Evolutionary conservation across 2,888 invertebrate genomes (phyloP), one percentile per base, ranked within the genome.

Genomic region (Ornithoptera alexandrae): DNA sequence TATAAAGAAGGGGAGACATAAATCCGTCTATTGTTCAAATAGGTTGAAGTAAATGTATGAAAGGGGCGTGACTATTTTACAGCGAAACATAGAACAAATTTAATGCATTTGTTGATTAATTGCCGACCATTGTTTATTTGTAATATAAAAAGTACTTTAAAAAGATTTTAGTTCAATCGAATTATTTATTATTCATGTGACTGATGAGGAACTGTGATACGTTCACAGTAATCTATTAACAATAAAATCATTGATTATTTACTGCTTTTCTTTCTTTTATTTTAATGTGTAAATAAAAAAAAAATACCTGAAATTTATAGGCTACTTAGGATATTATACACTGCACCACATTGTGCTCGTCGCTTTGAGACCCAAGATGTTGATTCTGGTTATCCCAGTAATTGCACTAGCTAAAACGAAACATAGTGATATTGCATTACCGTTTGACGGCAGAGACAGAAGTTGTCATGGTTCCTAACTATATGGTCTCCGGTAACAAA

Each of bases 61-160:
- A 67, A 50, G 36, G 61, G 60, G 46, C 10, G 46, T 46, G 36
- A 62, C 20, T 42, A 56, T 67, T 62, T 39, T 53, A 67, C 17
- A 62, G 30, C 42, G 56, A 57, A 20, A 62, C 56, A 67, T 53
- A 61, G 62, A 42, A 56, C 20, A 57, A 67, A 24, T 67, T 57
- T 57, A 67, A 67, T 56, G 67, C 30, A 39, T 62, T 62, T 24
- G 42, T 68, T 68, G 63, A 68, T 68, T 68, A 58, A 63, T 68
- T 36, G 58, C 18, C 18, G 24, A 58, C 18, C 68, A 50, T 63
- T 68, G 63, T 68, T 68, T 30, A 36, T 30, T 67, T 63, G 62
- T 39, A 57, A 24, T 39, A 56, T 10, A 58, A 62, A 68, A 46
- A 15, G 30, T 30, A 24, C 30, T n/a, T 30, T 62, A 58, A n/a